phyloP scores from a whole-genome alignment of 2,113 vertebrate genomes.

The Gnathonemus longibarbis region DNA sequence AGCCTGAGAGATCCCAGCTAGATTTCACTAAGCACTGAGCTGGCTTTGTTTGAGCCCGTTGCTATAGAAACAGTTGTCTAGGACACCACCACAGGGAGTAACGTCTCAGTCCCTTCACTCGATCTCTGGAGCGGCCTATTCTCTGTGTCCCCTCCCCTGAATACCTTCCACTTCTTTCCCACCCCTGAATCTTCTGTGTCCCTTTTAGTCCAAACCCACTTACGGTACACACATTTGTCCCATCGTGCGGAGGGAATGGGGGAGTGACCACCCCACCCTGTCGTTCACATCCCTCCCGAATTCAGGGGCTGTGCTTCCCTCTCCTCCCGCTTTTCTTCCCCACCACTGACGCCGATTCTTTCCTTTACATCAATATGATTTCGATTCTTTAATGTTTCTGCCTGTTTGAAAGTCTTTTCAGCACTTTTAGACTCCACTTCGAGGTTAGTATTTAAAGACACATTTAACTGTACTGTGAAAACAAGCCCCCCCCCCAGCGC shows the following conservation, averaged over 20 bases:
- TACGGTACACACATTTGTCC: not conserved
- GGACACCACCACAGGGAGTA: slow-evolving; percentile 44
- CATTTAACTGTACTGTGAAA: not conserved
- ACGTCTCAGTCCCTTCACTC: slow-evolving; percentile 34
- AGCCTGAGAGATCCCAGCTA: slow-evolving; percentile 54
- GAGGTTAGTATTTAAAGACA: not conserved
- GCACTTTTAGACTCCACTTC: not conserved
- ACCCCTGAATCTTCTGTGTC: not conserved
- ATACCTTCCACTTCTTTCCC: not conserved
- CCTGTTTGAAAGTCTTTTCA: not conserved
- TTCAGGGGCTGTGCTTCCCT: not conserved
- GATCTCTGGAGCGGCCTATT: slow-evolving; percentile 17
- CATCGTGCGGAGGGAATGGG: not conserved
- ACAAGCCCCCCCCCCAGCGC: not conserved
- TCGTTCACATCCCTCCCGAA: not conserved
- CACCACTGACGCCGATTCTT: not conserved
- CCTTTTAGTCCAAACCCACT: not conserved
- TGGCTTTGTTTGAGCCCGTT: slow-evolving; percentile 62
- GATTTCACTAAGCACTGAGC: slow-evolving; percentile 59
- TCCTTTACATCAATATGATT: not conserved
- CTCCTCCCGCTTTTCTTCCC: slow-evolving; percentile 15
- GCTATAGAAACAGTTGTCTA: slow-evolving; percentile 58
- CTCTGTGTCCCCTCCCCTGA: slow-evolving; percentile 8
- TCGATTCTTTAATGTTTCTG: not conserved
- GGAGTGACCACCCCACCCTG: not conserved